Conservation (phyloP, 2,888 invertebrate species). For the Ischnura elegans region DNA sequence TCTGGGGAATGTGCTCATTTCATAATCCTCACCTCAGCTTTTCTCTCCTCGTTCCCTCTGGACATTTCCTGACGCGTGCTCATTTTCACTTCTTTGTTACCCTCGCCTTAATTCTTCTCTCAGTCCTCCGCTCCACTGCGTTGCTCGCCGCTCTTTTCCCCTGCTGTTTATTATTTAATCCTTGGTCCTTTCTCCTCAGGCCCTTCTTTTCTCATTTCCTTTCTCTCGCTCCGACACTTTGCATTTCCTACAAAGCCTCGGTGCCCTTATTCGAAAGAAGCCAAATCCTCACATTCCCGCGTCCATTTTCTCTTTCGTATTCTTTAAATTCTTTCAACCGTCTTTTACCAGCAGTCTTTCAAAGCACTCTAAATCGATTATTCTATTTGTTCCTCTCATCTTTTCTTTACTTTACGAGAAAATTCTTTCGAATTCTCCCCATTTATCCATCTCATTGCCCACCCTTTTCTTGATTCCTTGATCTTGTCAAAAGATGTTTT, state of each 20-base stretch:
- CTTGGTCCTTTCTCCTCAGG: neutral
- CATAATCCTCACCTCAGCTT: neutral
- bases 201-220: neutral
- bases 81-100: neutral
- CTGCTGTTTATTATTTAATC: neutral
- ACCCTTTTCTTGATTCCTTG: neutral
- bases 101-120: neutral
- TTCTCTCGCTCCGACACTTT: neutral
- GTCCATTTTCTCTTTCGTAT: neutral
- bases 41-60: neutral
- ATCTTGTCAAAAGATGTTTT: neutral
- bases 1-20: neutral
- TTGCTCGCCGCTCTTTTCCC: neutral
- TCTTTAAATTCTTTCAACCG: neutral
- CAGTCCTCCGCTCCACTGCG: neutral
- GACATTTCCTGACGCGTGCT: neutral
- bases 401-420: neutral
- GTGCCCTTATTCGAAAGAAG: neutral
- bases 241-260: neutral
- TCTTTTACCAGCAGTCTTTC: too few relatives aligned
- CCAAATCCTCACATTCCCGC: neutral
- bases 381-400: neutral
- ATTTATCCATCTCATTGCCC: slow-evolving; percentile 27
- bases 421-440: neutral
- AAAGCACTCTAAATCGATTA: neutral